Evolutionary conservation across 2,113 vertebrate species (phyloP), one percentile per base, ranked within the genome.

Genomic region (Atlantisia rogersi): DNA sequence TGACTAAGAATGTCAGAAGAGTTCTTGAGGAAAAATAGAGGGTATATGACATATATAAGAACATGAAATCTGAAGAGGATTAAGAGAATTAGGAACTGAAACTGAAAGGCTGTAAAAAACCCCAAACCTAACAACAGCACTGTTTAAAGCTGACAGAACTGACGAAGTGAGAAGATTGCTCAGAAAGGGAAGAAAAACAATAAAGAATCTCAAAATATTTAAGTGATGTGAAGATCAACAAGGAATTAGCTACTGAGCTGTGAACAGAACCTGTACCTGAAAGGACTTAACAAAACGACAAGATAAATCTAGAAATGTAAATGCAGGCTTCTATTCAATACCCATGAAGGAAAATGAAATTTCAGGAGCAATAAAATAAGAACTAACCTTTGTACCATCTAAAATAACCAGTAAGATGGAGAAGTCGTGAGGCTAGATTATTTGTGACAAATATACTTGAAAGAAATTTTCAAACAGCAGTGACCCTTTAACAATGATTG

Each of bases 31-130:
- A 82, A 94, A 96, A 93, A 86, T 29, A 56, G 40, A 70, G 39
- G 42, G 44, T 91, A 90, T 90, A 77, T 86, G 94, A 81, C 94
- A 92, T 8, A 70, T 29, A 86, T 73, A 94, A 92, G 70, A 94
- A 89, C 35, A 32, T 24, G 48, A 96, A 94, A 92, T 92, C 83
- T 8, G 4, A 67, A 91, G 70, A 93, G 92, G 93, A 95, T 95
- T 95, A 95, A 93, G 73, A 92, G 88, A 95, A 95, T 94, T 93
- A 86, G 39, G 24, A 92, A 88, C 35, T 59, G 71, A 83, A 93
- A 84, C 32, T 35, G 55, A 80, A 96, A 84, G 70, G 35, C 62
- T 76, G 35, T n/a, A 84, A 69, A 90, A 85, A 82, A 0, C 0
- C 6, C 15, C 60, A 78, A 78, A 68, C 42, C 31, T 26, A 91